Evolutionary conservation across 2,888 invertebrate genomes (phyloP).

Genomic region (Artemia sinica): DNA sequence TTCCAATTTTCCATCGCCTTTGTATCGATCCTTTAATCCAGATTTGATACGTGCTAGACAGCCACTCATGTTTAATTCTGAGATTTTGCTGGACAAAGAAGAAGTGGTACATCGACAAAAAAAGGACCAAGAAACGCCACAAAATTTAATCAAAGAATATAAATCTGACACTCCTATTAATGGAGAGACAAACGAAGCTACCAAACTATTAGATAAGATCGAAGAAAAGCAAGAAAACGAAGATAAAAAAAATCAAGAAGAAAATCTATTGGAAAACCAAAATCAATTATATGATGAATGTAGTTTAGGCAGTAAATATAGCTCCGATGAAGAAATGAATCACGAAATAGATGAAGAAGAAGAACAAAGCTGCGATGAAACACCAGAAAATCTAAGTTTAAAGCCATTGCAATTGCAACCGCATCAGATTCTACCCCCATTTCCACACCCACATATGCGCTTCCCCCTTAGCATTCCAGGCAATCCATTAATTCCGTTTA

Average conservation of each 20-base stretch:
- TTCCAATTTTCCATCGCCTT: slow-evolving; percentile 16
- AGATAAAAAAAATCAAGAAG: slow-evolving; percentile 32
- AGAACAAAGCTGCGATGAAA: slow-evolving; percentile 17
- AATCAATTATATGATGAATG: slow-evolving; percentile 52
- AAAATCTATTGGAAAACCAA: slow-evolving; percentile 48
- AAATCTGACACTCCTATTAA: slow-evolving; percentile 22
- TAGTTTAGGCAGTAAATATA: slow-evolving; percentile 59
- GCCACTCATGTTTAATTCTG: slow-evolving; percentile 9
- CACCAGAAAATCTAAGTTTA: slow-evolving; percentile 16
- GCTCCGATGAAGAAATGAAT: slow-evolving; percentile 43
- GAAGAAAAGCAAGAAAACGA: slow-evolving; percentile 32
- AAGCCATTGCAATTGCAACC: not conserved
- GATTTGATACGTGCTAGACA: slow-evolving; percentile 13
- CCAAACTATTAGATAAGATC: slow-evolving; percentile 34
- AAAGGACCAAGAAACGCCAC: slow-evolving; percentile 55
- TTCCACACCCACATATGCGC: slow-evolving; percentile 18
- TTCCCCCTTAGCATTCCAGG: slow-evolving; percentile 17
- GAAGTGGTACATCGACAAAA: slow-evolving; percentile 27
- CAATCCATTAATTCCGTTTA: slow-evolving; percentile 1
- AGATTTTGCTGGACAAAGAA: not conserved
- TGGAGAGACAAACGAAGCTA: slow-evolving; percentile 22
- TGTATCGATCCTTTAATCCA: slow-evolving; percentile 16
- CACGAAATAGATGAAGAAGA: slow-evolving; percentile 16
- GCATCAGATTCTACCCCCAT: slow-evolving; percentile 15
- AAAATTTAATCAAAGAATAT: slow-evolving; percentile 52